Evolutionary conservation across 2,888 invertebrate genomes (phyloP).

Genomic region (Acleris sparsana): DNA sequence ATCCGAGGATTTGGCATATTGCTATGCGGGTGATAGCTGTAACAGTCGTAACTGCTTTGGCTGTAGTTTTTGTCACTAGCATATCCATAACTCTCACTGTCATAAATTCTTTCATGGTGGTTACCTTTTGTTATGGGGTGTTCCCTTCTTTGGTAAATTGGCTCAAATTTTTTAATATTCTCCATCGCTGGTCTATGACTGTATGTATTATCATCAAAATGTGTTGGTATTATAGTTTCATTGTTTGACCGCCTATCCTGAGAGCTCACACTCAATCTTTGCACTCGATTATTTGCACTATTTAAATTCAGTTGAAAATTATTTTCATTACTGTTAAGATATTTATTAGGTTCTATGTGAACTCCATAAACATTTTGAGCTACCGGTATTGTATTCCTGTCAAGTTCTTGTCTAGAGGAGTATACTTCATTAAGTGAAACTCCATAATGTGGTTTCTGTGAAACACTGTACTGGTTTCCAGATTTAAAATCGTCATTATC

Average conservation of each 20-base stretch:
- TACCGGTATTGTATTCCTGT: conserved; percentile 56
- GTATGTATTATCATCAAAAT: conserved; percentile 65
- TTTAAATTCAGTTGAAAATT: conserved; percentile 65
- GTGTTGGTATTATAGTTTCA: conserved; percentile 64
- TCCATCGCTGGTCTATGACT: conserved; percentile 60
- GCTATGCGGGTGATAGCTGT: conserved; percentile 71
- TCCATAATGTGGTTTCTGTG: conserved; percentile 57
- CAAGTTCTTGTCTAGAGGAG: conserved; percentile 66
- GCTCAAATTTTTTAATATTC: conserved; percentile 63
- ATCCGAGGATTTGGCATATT: conserved; percentile 68
- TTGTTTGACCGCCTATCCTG: conserved; percentile 69
- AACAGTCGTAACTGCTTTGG: conserved; percentile 71
- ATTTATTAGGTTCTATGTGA: conserved; percentile 62
- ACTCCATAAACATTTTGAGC: conserved; percentile 60
- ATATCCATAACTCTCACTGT: conserved; percentile 65
- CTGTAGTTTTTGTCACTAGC: conserved; percentile 74
- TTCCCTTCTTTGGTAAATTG: conserved; percentile 67
- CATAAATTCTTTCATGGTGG: conserved; percentile 71
- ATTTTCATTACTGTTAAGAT: conserved; percentile 60
- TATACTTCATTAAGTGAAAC: conserved; percentile 68
- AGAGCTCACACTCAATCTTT: conserved; percentile 71
- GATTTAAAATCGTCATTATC: conserved; percentile 60
- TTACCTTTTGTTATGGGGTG: conserved; percentile 63
- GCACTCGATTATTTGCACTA: conserved; percentile 64
- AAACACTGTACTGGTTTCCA: conserved; percentile 58